Evolutionary conservation across 2,888 invertebrate species (phyloP).

Genomic region (Drosophila kambysellisi): DNA sequence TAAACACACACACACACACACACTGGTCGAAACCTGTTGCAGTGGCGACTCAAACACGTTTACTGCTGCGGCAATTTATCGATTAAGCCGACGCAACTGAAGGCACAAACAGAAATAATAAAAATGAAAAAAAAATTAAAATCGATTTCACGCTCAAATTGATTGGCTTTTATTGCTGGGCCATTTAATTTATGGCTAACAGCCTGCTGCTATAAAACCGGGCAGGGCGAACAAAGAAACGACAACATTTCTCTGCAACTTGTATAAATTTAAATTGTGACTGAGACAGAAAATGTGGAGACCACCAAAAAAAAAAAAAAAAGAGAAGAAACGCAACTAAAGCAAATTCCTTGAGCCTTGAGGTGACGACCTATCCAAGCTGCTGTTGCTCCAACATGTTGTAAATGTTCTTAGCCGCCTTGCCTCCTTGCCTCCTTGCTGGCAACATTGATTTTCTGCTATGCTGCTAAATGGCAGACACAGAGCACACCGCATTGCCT

Average conservation of each 20-base stretch:
- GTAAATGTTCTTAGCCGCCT: conserved; percentile 30
- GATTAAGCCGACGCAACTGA: conserved; percentile 37
- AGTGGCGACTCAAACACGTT: conserved; percentile 21
- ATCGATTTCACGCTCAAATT: conserved; percentile 80
- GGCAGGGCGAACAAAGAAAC: conserved; percentile 56
- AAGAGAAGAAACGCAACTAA: conserved; percentile 23
- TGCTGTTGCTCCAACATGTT: conserved; percentile 55
- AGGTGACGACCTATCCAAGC: conserved; percentile 59
- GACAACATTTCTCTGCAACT: conserved; percentile 62
- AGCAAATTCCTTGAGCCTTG: conserved; percentile 57
- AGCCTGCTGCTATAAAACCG: conserved; percentile 42
- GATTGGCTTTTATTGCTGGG: conserved; percentile 74
- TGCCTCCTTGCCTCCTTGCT: conserved; percentile 27
- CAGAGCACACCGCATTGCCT: conserved; percentile 29
- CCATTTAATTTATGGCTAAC: conserved; percentile 71
- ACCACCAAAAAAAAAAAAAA: neutral
- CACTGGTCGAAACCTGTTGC: conserved; percentile 63
- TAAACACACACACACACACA: conserved; percentile 18
- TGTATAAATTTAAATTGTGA: conserved; percentile 74
- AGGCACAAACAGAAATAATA: neutral
- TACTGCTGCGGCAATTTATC: conserved; percentile 57
- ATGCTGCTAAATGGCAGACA: conserved; percentile 68
- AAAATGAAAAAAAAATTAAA: conserved; percentile 46
- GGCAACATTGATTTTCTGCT: conserved; percentile 73
- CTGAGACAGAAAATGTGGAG: conserved; percentile 19